A percentile compares a stretch with the other conserved stretches of the same genome.
Conservation (phyloP, 1,140 invertebrate species). For the Chionoecetes opilio region DNA sequence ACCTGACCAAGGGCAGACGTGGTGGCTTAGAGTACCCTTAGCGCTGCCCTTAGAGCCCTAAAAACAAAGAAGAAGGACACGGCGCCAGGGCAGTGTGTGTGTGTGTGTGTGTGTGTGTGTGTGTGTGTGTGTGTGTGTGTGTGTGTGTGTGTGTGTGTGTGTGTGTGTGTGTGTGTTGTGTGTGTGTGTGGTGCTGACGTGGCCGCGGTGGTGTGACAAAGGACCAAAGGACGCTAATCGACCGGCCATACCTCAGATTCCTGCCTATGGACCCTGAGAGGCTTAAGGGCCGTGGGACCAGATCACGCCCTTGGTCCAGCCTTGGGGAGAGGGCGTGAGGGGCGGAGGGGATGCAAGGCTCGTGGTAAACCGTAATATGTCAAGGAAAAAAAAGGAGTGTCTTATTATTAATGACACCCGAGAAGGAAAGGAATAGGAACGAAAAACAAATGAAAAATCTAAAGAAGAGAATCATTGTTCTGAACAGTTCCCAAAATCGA, state of each 20-base stretch:
- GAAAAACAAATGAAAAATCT: no score
- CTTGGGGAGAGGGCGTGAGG: background rate
- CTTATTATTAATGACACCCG: background rate
- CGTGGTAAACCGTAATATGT: background rate
- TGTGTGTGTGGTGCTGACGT: background rate
- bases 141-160: no score
- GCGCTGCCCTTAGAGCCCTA: background rate
- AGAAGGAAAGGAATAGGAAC: background rate
- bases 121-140: no score
- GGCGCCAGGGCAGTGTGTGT: background rate
- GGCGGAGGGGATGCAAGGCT: background rate
- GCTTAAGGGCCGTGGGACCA: background rate
- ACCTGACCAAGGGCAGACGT: background rate
- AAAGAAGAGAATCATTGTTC: no score
- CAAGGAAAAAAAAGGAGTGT: background rate
- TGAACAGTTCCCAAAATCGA: no score
- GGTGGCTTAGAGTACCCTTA: background rate
- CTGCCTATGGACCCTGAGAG: background rate
- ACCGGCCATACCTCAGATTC: conserved; percentile 49
- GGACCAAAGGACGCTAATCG: conserved; percentile 58
- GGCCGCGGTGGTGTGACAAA: conserved; percentile 49
- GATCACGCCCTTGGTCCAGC: background rate
- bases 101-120: no score
- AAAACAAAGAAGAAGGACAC: no score
- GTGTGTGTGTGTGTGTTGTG: background rate